These are phyloP conservation scores for Enteromius afrohamiltoni DNA, from an alignment of 2,797 vertebrate genomes.

Conservation along the genomic window DNA sequence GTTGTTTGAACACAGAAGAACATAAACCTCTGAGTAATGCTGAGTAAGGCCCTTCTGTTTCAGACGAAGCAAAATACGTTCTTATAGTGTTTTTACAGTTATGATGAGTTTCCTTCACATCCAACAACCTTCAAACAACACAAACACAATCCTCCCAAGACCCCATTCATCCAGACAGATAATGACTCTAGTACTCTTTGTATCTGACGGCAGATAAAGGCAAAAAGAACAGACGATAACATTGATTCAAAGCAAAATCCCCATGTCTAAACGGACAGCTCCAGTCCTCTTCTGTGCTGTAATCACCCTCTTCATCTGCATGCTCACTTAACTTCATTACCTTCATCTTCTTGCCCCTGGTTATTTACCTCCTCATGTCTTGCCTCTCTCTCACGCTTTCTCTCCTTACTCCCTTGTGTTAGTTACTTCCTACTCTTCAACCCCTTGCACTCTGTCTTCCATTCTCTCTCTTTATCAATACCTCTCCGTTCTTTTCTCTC, in stretches of 20 bases:
- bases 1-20: background rate
- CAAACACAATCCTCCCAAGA: slow-evolving; percentile 15
- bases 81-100: background rate
- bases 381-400: slow-evolving; percentile 51
- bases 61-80: background rate
- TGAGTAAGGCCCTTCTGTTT: background rate
- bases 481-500: slow-evolving; percentile 68
- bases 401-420: slow-evolving; percentile 47
- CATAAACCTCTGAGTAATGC: background rate
- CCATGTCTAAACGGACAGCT: slow-evolving; percentile 56
- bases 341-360: slow-evolving; percentile 50
- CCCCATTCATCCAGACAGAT: slow-evolving; percentile 8
- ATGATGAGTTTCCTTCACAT: background rate
- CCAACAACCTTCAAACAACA: slow-evolving; percentile 30
- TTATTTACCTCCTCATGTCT: slow-evolving; percentile 46
- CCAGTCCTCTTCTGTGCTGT: slow-evolving; percentile 33
- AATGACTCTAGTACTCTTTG: slow-evolving; percentile 30
- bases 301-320: slow-evolving; percentile 59
- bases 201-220: slow-evolving; percentile 46
- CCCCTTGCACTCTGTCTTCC: slow-evolving; percentile 51
- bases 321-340: slow-evolving; percentile 60
- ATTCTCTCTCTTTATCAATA: slow-evolving; percentile 61
- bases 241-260: slow-evolving; percentile 61
- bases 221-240: slow-evolving; percentile 44
- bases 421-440: slow-evolving; percentile 53